Percentiles rank a stretch among this genome's conserved stretches.
These are phyloP conservation scores for Sphaerophoria rueppellii DNA, from an alignment of 2,888 invertebrate species.

Conservation along the genomic window DNA sequence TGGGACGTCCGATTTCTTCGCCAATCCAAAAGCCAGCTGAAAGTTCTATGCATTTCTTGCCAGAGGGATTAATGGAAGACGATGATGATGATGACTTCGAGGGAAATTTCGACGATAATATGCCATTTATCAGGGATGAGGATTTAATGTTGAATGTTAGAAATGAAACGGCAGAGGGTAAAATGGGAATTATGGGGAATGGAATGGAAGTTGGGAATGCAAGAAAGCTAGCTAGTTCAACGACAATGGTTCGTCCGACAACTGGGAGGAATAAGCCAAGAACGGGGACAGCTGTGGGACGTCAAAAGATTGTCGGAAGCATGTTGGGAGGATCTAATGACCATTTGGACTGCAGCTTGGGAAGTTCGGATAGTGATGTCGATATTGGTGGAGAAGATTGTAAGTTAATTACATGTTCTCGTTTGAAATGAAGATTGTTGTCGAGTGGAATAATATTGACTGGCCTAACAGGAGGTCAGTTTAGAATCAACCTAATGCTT, in stretches of 20 bases:
- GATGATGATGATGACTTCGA: conserved; percentile 79
- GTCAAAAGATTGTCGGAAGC: conserved; percentile 73
- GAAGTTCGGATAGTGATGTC: conserved; percentile 81
- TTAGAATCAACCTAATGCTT: too few relatives aligned
- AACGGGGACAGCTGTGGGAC: conserved; percentile 70
- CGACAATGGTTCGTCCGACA: conserved; percentile 79
- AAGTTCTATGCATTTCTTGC: conserved; percentile 79
- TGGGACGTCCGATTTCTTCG: conserved; percentile 76
- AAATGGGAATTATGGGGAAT: conserved; percentile 14
- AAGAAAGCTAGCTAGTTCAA: conserved; percentile 75
- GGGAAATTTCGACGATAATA: conserved; percentile 77
- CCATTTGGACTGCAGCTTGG: conserved; percentile 80
- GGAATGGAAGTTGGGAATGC: conserved; percentile 9
- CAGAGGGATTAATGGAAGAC: conserved; percentile 80
- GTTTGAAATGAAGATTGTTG: background rate
- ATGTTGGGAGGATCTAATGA: conserved; percentile 74
- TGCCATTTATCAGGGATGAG: conserved; percentile 78
- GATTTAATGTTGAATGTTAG: conserved; percentile 75
- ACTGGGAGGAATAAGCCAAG: conserved; percentile 79
- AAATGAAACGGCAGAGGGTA: conserved; percentile 18
- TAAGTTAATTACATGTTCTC: conserved; percentile 29
- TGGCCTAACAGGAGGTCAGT: too few relatives aligned
- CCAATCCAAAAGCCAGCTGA: conserved; percentile 80
- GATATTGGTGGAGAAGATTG: conserved; percentile 77
- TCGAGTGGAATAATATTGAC: too few relatives aligned